Evolutionary conservation across 2,113 vertebrate genomes (phyloP), one percentile per base, ranked within the genome.

Genomic region (Eudyptes chrysolophus): DNA sequence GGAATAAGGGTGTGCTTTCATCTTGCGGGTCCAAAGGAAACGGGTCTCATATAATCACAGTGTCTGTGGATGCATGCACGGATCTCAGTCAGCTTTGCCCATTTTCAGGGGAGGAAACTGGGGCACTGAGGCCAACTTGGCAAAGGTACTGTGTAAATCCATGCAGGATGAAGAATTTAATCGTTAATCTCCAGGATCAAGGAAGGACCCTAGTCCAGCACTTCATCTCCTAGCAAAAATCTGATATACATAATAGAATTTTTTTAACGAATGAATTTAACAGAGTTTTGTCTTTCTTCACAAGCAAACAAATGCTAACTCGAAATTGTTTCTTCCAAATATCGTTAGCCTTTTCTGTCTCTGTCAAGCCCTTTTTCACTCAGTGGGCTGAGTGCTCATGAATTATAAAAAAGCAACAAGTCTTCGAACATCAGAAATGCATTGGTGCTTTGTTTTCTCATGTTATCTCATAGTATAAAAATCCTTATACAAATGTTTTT

Each of bases 401-500:
- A 94, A 89, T 92, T 91, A 94, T 48, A 36, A 82, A 95, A 88
- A 77, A 38, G 55, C 74, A 89, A 85, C 65, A 76, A 64, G 27
- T 90, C 82, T 92, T 83, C 66, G 92, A 72, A 38, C 21, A 87
- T 72, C 21, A 90, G 77, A 96, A 76, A 38, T 69, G 70, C 52
- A 76, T 68, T 29, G 38, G 55, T 86, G 29, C 57, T 92, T 96
- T 8, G 0, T 89, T 95, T 94, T 97, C 77, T 83, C 74, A 68
- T 94, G 83, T 95, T 80, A 81, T 84, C 48, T 95, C 84, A 79
- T 52, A 76, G 48, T 61, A 89, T 82, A 93, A 96, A 94, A 89
- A 95, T 91, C 81, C 69, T 94, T 90, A 52, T 36, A 72, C 74
- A 95, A 96, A 96, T 90, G 81, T 92, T 97, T 97, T 92, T 84